Evolutionary conservation across 2,888 invertebrate genomes (phyloP), one percentile per base, ranked within the genome.

Genomic region (Catocala nupta): DNA sequence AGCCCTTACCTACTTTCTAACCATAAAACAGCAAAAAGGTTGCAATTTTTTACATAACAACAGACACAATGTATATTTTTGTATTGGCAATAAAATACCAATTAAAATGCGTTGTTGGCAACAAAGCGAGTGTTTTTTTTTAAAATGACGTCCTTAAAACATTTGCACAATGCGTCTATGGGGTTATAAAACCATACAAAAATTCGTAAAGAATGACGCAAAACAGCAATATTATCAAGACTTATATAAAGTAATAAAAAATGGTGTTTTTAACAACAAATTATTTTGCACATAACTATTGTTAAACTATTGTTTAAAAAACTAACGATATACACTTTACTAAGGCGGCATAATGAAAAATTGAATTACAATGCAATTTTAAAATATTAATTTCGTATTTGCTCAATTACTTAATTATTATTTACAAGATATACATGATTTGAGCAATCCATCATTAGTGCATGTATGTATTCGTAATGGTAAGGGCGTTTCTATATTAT

Each of bases 1-100:
- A 63, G 62, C 70, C 78, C 77, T 80, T 75, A 65, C 71, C n/a
- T 56, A 74, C 90, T 90, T 90, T 91, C 88, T 84, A 86, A 83
- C 81, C 71, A 68, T 79, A 84, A 85, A 86, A 83, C 76, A 60
- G 9, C 50, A 75, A 75, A 83, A 83, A 81, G 75, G 63, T 81
- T 75, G 84, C 84, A 77, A 85, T 82, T 85, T 65, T 88, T 85
- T 81, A 81, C 80, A 79, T 85, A 85, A 82, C 70, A 62, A 65
- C 44, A 10, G 39, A 64, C 63, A 81, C 69, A 81, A 81, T 65
- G 62, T 64, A 48, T 55, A 49, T 55, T 69, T 71, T 55, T 67
- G 56, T 68, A 67, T 69, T 70, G 67, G 68, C 70, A 80, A 68
- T 75, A 79, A 80, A 77, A 74, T 58, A 55, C 57, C 73, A 73